Conservation (phyloP, 2,888 invertebrate genomes). For the Polia nebulosa region DNA sequence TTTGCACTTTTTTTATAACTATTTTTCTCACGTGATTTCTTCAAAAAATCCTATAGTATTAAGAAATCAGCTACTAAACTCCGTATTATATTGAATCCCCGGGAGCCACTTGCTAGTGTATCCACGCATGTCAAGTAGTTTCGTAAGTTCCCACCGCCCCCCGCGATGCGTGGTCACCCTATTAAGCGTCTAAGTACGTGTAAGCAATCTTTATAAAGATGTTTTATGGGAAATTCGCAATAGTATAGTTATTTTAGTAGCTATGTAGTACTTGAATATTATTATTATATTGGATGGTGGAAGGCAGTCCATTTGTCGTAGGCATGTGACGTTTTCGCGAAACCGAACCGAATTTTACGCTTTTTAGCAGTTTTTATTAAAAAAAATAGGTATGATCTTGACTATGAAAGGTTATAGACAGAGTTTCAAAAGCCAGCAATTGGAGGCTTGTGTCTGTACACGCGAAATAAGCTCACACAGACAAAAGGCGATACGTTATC, state of each 20-base stretch:
- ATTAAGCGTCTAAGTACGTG: slow-evolving; percentile 56
- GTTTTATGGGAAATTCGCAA: slow-evolving; percentile 33
- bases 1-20: too few relatives aligned
- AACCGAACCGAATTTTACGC: background rate
- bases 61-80: slow-evolving; percentile 32
- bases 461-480: too few relatives aligned
- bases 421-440: too few relatives aligned
- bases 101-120: slow-evolving; percentile 54
- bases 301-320: background rate
- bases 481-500: too few relatives aligned
- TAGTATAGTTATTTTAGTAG: background rate
- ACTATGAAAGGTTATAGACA: too few relatives aligned
- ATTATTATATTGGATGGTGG: background rate
- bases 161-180: slow-evolving; percentile 51
- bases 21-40: slow-evolving; percentile 5
- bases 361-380: background rate
- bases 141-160: slow-evolving; percentile 48
- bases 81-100: slow-evolving; percentile 19
- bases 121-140: slow-evolving; percentile 44
- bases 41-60: background rate
- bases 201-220: slow-evolving; percentile 29
- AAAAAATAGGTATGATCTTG: too few relatives aligned
- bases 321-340: background rate
- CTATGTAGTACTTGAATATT: background rate
- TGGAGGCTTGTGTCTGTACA: too few relatives aligned